Percentiles rank a stretch among this genome's conserved stretches.
Conservation (phyloP, 2,797 vertebrate genomes). For the Acanthurus leucopareius region DNA sequence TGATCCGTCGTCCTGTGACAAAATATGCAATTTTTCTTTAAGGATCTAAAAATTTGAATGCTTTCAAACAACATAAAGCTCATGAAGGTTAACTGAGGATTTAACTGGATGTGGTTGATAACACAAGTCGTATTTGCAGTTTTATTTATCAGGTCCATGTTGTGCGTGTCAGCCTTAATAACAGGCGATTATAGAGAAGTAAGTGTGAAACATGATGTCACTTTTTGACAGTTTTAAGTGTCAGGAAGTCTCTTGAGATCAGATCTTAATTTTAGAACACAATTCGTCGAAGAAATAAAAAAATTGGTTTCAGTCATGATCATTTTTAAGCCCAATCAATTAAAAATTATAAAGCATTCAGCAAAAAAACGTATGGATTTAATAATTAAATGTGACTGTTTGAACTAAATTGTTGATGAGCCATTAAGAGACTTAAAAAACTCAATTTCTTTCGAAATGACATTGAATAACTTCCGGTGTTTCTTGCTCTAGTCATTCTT, state of each 20-base stretch:
- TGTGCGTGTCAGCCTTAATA: fast-evolving
- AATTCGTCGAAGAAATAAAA: not conserved
- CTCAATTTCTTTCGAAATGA: no score
- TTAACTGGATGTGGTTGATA: no score
- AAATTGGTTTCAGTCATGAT: not conserved
- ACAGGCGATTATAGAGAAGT: not conserved
- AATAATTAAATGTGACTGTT: no score
- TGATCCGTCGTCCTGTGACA: not conserved
- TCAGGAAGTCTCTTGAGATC: not conserved
- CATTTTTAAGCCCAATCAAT: not conserved
- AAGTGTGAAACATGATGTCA: no score
- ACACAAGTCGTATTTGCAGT: not conserved
- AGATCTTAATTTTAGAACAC: not conserved
- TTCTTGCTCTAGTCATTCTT: no score
- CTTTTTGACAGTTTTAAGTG: not conserved
- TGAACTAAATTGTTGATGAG: not conserved
- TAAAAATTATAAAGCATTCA: not conserved
- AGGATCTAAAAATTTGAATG: not conserved
- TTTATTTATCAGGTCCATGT: no score
- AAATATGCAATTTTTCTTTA: not conserved
- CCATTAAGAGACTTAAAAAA: no score
- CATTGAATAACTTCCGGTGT: not conserved
- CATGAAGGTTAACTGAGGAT: no score
- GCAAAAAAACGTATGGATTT: not conserved
- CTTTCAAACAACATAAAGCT: not conserved